Conservation (phyloP, 92 coral and sea anemone species). For the Umimayanthus kanabou region DNA sequence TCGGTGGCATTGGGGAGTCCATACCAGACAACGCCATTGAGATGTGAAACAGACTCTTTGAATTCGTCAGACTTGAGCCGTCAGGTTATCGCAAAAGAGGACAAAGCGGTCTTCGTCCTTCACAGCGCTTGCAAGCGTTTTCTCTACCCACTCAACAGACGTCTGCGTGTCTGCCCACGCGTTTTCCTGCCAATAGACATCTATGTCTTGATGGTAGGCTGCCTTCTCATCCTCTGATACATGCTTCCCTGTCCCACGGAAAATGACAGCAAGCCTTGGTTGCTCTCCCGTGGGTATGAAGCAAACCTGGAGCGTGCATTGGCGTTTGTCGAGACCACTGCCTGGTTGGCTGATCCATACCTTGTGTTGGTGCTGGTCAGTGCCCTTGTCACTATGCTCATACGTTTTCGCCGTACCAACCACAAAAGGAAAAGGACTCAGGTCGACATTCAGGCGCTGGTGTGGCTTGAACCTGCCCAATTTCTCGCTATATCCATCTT, state of each 20-base stretch:
- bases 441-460: slow-evolving; percentile 45
- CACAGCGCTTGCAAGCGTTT: not conserved
- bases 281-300: slow-evolving; percentile 37
- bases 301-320: slow-evolving; percentile 25
- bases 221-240: slow-evolving; percentile 21
- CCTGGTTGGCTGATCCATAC: slow-evolving; percentile 24
- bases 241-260: slow-evolving; percentile 36
- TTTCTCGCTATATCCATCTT: slow-evolving; percentile 34
- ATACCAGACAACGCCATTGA: slow-evolving; percentile 37
- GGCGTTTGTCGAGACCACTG: slow-evolving; percentile 33
- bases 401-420: slow-evolving; percentile 13
- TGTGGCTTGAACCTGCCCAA: slow-evolving; percentile 32
- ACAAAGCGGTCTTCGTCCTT: slow-evolving; percentile 31
- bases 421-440: slow-evolving; percentile 40
- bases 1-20: slow-evolving; percentile 46
- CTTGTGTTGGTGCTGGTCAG: slow-evolving; percentile 29
- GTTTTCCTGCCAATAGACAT: slow-evolving; percentile 40
- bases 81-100: slow-evolving; percentile 46
- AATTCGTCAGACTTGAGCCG: slow-evolving; percentile 44
- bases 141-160: slow-evolving; percentile 47
- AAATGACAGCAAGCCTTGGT: slow-evolving; percentile 24
- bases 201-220: slow-evolving; percentile 41
- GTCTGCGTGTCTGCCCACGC: slow-evolving; percentile 43
- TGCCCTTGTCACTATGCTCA: not conserved
- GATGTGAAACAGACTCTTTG: slow-evolving; percentile 43